Evolutionary conservation across 2,888 invertebrate genomes (phyloP), one percentile per base, ranked within the genome.

Genomic region (Poecilus cupreus): DNA sequence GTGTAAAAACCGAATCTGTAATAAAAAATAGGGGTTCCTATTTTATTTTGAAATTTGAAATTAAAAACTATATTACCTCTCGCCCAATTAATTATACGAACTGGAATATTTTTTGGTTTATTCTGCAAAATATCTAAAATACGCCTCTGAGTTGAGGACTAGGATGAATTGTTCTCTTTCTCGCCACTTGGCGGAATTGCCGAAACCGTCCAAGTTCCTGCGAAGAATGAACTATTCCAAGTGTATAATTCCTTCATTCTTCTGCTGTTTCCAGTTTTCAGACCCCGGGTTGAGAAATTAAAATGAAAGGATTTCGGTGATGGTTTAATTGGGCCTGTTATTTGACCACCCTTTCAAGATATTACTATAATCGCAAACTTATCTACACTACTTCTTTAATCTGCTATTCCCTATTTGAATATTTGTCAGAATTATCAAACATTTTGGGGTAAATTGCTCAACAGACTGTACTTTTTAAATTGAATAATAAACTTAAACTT

Each of bases 401-500:
- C 4, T 18, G 20, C 16, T 13, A 18, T 51, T 18, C 18, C 51
- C 8, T 1, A 4, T 13, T 22, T 64, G n/a, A 0, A 64, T 32
- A 8, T 6, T 5, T 8, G 32, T 3, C 32, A 32, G 32, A 6
- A 32, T 32, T 10, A 16, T 26, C 6, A 13, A 11, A 64, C 37
- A 64, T 32, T 64, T 32, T 16, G 4, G 13, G 24, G 64, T 26
- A 64, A 64, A 64, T 32, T 64, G 18, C 22, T 32, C 32, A 64
- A 20, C 60, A 10, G 64, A 64, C 64, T 64, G 60, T 70, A 72
- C 72, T 13, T 57, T 57, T 20, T 22, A 60, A 77, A 57, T 60
- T 37, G 22, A 22, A 54, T 57, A 77, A 77, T 77, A 57, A 77
- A 77, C 37, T 77, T 77, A 16, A 60, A 77, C 57, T 32, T 77